Percentiles rank a stretch among this genome's conserved stretches.
Evolutionary conservation across 2,113 vertebrate species (phyloP).

Genomic region (Pelodiscus sinensis): DNA sequence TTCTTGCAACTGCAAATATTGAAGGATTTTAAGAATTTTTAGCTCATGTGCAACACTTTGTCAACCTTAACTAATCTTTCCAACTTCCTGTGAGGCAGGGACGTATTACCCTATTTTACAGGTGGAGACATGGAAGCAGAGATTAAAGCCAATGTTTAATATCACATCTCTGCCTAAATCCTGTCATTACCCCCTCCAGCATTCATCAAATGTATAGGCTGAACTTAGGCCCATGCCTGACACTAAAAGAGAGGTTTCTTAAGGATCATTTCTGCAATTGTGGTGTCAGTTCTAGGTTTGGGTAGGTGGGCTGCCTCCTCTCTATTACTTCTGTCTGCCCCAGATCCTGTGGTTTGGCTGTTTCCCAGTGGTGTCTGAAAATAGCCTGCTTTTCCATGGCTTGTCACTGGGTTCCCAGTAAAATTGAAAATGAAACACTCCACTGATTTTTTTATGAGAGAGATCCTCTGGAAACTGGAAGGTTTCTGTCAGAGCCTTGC

Average conservation of each 20-base stretch:
- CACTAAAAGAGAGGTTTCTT: too few relatives aligned
- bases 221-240: background rate
- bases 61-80: background rate
- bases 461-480: background rate
- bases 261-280: background rate
- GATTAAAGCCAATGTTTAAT: background rate
- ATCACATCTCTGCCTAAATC: background rate
- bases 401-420: conserved; percentile 45
- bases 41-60: background rate
- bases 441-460: background rate
- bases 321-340: conserved; percentile 6
- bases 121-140: background rate
- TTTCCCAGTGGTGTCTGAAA: background rate
- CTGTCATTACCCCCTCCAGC: background rate
- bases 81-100: background rate
- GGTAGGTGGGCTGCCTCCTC: background rate
- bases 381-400: conserved; percentile 24
- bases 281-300: background rate
- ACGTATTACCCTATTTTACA: background rate
- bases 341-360: conserved; percentile 15
- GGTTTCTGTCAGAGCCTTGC: background rate
- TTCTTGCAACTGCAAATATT: background rate
- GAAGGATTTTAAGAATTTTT: background rate
- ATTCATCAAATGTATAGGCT: rapidly evolving
- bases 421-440: background rate